Base-by-base conservation (phyloP, 2,113 vertebrate species). In the Rhadina sibilatrix region DNA sequence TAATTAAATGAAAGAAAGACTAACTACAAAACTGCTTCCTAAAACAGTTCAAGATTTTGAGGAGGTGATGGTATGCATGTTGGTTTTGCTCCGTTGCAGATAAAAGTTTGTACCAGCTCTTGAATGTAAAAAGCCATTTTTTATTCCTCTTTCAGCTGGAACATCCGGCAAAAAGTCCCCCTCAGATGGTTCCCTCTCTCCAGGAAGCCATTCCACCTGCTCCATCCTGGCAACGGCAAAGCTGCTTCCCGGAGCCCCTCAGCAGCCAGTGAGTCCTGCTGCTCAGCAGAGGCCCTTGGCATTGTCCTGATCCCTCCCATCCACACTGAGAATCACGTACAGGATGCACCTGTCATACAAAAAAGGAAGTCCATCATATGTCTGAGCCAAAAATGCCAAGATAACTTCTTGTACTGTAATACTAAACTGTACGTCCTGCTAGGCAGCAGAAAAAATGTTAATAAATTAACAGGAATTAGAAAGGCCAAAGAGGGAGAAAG, bases 161-260 rank as follows among this genome's bases (percentile, higher is more conserved):
- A 80, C 97, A 30, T 92, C 96, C 80, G 97, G 97, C 88, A 98
- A 98, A 61, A 98, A 98, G 94, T 97, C 97, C 2, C 94, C 95
- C 5, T 97, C 95, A 0, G 98, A 98, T 28, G 94, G n/a, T 16
- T 97, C 96, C 46, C 95, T 97, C 57, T 96, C 97, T 92, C 97
- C 96, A 1, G 97, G 97, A 94, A 96, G 91, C 65, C 93, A 95
- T 3, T 86, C 97, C 10, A 84, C 96, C 72, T 95, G 95, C n/a
- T 98, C 98, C 5, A 96, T 98, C 82, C 53, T 98, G 94, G 97
- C 97, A 77, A 96, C 60, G 0, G 97, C 98, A 5, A 98, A 97
- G 83, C 97, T 98, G 57, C 97, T 98, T 50, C 98, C 98, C 0
- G 98, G 98, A 78, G 98, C 98, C 3, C 98, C 97, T 38, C 98